phyloP scores from a whole-genome alignment of 2,888 invertebrate genomes.

The Lordiphosa andalusiaca region DNA sequence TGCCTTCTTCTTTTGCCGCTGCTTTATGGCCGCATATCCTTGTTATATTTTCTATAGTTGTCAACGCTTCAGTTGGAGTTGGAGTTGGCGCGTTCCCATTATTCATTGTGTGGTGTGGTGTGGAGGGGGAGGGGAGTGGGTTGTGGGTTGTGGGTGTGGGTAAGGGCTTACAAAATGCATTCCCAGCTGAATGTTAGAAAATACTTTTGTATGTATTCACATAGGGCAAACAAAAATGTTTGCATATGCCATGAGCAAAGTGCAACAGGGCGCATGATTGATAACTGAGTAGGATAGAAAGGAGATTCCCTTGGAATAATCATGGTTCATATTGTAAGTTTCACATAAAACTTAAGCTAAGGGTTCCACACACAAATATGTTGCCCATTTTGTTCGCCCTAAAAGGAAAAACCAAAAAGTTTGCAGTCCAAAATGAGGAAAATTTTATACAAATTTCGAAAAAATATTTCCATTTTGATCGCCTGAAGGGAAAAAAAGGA shows the following conservation, averaged over 20 bases:
- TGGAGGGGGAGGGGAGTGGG: background rate
- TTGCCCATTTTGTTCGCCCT: too few species aligned
- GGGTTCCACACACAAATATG: too few species aligned
- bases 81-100: constrained; percentile 16
- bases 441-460: too few species aligned
- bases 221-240: constrained; percentile 17
- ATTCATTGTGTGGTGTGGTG: constrained; percentile 38
- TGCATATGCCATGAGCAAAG: constrained; percentile 22
- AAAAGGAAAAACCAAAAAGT: too few species aligned
- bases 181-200: constrained; percentile 7
- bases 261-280: constrained; percentile 66
- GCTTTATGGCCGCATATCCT: constrained; percentile 75
- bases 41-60: constrained; percentile 76
- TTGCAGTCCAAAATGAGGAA: too few species aligned
- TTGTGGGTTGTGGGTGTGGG: background rate
- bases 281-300: constrained; percentile 16
- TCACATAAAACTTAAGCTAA: too few species aligned
- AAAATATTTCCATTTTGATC: too few species aligned
- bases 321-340: too few species aligned
- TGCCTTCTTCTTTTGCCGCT: constrained; percentile 56
- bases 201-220: constrained; percentile 7
- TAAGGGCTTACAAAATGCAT: constrained; percentile 1
- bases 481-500: too few species aligned
- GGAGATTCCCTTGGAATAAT: too few species aligned
- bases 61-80: constrained; percentile 49